Conservation (phyloP, 2,888 invertebrate species). For the Conistra vaccinii region DNA sequence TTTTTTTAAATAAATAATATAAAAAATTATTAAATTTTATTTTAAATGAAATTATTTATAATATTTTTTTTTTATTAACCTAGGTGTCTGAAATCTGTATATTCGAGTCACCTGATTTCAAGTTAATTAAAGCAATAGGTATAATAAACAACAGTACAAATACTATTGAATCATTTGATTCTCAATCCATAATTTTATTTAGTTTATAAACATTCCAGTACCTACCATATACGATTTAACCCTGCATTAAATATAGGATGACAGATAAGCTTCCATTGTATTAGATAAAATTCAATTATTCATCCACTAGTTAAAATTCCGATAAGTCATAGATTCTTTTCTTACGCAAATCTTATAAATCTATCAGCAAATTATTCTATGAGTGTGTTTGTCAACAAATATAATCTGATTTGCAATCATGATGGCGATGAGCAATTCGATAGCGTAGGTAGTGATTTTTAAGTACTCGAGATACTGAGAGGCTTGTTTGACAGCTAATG, state of each 20-base stretch:
- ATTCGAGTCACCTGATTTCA: not conserved
- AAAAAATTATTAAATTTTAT: too few species aligned
- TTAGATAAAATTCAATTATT: not conserved
- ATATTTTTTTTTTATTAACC: too few species aligned
- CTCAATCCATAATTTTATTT: not conserved
- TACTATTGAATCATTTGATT: not conserved
- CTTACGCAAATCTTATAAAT: constrained; percentile 2
- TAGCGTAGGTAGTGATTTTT: constrained; percentile 16
- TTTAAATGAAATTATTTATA: too few species aligned
- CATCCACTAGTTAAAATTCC: not conserved
- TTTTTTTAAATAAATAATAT: too few species aligned
- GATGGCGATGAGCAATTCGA: not conserved
- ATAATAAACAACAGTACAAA: too few species aligned
- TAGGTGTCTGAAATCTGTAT: not conserved
- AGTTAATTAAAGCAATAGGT: not conserved
- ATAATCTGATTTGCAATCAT: constrained; percentile 10
- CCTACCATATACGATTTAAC: too few species aligned
- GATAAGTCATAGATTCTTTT: not conserved
- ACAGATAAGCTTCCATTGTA: not conserved
- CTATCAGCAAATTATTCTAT: not conserved
- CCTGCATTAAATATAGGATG: too few species aligned
- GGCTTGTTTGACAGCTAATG: constrained; percentile 13
- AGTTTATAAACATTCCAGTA: too few species aligned
- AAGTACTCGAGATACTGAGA: not conserved
- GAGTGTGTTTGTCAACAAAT: constrained; percentile 1